A percentile compares a stretch with the other conserved stretches of the same genome.
Evolutionary conservation across 2,888 invertebrate genomes (phyloP).

Genomic region (Drosophila acutilabella): DNA sequence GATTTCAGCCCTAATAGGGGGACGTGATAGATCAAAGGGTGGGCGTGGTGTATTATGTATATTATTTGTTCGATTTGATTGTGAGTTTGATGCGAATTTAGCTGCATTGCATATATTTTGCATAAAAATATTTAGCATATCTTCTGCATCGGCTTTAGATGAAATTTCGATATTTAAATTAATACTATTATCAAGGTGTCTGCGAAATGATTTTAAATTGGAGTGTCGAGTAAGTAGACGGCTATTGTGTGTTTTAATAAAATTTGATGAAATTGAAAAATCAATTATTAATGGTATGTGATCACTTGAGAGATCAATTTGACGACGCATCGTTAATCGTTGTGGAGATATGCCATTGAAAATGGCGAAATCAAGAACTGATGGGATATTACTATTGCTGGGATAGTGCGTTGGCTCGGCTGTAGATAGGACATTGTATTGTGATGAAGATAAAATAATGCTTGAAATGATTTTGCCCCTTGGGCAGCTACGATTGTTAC

Average conservation of each 20-base stretch:
- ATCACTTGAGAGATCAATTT: neutral
- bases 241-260: neutral
- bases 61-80: no score
- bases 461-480: neutral
- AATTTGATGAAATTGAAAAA: neutral
- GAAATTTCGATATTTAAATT: neutral
- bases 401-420: neutral
- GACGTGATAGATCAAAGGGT: neutral
- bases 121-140: neutral
- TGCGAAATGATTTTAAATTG: neutral
- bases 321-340: neutral
- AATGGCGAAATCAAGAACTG: neutral
- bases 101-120: neutral
- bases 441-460: neutral
- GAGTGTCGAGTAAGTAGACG: neutral
- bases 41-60: neutral
- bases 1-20: neutral
- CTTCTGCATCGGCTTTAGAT: neutral
- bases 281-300: neutral
- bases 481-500: neutral
- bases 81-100: neutral
- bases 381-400: neutral
- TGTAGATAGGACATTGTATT: neutral
- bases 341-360: neutral
- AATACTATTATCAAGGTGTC: neutral